Evolutionary conservation across 2,888 invertebrate genomes (phyloP).

Genomic region (Molorchus minor): DNA sequence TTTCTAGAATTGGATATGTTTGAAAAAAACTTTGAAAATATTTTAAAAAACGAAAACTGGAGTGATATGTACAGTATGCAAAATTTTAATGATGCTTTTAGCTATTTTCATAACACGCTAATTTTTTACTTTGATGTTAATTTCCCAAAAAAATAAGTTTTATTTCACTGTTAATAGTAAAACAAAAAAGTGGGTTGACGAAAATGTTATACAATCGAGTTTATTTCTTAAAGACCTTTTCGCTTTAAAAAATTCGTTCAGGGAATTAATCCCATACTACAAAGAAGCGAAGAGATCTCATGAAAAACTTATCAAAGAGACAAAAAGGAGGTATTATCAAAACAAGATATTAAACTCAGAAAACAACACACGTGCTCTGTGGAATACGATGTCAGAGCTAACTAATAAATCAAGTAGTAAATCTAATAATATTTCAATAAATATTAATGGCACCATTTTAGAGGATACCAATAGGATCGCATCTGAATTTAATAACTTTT

Average conservation of each 20-base stretch:
- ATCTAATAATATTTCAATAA: slow-evolving; percentile 9
- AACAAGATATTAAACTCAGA: slow-evolving; percentile 10
- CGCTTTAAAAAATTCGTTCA: slow-evolving; percentile 1
- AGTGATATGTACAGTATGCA: too few species aligned
- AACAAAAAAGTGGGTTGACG: slow-evolving; percentile 10
- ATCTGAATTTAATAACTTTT: background rate
- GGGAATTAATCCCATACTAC: background rate
- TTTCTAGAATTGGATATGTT: too few species aligned
- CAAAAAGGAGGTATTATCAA: slow-evolving; percentile 17
- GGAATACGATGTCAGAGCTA: slow-evolving; percentile 10
- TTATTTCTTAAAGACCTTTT: slow-evolving; percentile 4
- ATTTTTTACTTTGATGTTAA: background rate
- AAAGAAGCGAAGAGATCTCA: slow-evolving; percentile 7
- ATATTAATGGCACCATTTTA: background rate
- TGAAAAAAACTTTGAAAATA: too few species aligned
- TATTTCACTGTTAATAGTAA: background rate
- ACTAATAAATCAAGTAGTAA: slow-evolving; percentile 11
- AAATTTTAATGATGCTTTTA: background rate
- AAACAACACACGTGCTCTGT: slow-evolving; percentile 7
- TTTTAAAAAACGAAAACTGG: too few species aligned
- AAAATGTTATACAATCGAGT: slow-evolving; percentile 1
- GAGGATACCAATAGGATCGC: background rate
- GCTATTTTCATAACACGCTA: background rate
- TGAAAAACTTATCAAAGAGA: slow-evolving; percentile 5
- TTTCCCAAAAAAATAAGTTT: background rate